phyloP scores from a whole-genome alignment of 2,113 vertebrate species.

The Naja naja region DNA sequence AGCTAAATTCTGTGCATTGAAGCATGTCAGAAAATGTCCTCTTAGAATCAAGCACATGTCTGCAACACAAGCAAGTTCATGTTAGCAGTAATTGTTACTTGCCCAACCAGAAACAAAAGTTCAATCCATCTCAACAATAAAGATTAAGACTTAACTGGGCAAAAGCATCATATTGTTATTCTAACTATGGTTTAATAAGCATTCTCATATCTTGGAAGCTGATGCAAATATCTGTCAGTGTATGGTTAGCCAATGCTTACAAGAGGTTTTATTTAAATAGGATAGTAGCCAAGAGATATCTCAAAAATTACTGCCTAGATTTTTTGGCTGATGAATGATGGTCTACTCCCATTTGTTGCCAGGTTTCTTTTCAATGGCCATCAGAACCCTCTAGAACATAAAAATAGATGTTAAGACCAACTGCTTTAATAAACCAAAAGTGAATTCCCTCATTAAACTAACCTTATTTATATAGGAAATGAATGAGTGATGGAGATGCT shows the following conservation, averaged over 20 bases:
- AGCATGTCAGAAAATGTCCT: neutral
- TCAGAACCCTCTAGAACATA: neutral
- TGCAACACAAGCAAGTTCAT: neutral
- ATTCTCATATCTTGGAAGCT: neutral
- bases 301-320: neutral
- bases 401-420: neutral
- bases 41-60: neutral
- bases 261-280: neutral
- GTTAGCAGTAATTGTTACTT: neutral
- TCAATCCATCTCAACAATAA: neutral
- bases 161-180: neutral
- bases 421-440: neutral
- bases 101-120: neutral
- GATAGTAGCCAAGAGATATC: neutral
- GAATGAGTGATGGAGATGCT: neutral
- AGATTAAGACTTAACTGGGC: neutral
- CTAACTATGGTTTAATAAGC: neutral
- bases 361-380: neutral
- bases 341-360: too few relatives aligned
- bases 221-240: neutral
- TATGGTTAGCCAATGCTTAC: neutral
- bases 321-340: neutral
- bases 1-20: neutral
- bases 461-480: neutral
- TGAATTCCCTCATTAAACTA: neutral